A percentile compares a stretch with the other conserved stretches of the same genome.
Conservation (phyloP, 2,888 invertebrate genomes). For the Saturnia japonica region DNA sequence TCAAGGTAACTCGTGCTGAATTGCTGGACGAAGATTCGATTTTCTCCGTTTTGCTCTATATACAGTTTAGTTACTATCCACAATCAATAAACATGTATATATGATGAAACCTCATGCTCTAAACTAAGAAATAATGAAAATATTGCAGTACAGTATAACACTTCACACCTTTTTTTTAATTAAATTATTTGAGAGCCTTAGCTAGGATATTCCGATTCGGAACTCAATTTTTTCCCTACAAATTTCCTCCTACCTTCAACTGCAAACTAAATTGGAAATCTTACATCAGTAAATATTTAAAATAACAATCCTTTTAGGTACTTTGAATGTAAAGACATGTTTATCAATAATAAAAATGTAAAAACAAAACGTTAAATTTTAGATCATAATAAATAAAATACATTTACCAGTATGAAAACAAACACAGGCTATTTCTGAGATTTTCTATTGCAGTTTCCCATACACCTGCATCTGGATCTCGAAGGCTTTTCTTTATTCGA, state of each 20-base stretch:
- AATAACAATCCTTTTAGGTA: neutral
- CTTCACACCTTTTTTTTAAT: no score
- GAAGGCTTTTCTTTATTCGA: neutral
- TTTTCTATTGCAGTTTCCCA: neutral
- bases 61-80: neutral
- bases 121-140: no score
- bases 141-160: no score
- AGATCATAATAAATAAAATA: neutral
- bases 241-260: neutral
- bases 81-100: no score
- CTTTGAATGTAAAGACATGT: neutral
- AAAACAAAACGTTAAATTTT: neutral
- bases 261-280: neutral
- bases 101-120: no score
- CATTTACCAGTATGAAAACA: neutral
- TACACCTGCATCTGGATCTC: neutral
- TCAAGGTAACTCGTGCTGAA: neutral
- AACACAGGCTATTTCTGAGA: neutral
- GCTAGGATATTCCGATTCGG: no score
- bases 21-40: neutral
- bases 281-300: neutral
- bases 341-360: neutral
- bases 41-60: neutral
- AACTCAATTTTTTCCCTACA: no score
- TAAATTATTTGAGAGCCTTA: no score